Conservation (phyloP, 2,797 vertebrate species). For the Neosilurus hyrtlii region DNA sequence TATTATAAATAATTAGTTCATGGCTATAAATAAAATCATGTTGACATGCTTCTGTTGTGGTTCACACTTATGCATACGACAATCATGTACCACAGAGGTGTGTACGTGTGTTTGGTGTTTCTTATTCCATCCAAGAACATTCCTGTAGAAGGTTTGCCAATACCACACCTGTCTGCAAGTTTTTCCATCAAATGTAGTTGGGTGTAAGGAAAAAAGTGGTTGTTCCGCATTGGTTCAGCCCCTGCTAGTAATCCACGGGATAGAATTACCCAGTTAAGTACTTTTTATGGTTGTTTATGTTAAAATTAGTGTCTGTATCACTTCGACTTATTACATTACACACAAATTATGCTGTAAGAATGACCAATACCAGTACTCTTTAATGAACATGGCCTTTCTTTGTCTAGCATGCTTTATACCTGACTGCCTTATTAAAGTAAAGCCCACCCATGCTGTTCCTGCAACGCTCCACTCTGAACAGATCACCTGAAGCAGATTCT, state of each 20-base stretch:
- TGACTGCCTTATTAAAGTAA: neutral
- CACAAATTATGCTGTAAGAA: too few relatives aligned
- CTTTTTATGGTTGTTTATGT: too few relatives aligned
- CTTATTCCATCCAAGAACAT: neutral
- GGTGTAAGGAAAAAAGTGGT: neutral
- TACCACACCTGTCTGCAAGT: neutral
- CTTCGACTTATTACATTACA: too few relatives aligned
- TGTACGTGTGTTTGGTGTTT: neutral
- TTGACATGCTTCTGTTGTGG: too few relatives aligned
- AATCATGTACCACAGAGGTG: neutral
- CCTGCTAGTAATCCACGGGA: too few relatives aligned
- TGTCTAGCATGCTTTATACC: neutral
- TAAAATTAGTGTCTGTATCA: too few relatives aligned
- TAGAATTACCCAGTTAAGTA: too few relatives aligned
- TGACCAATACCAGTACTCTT: neutral
- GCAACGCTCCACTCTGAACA: neutral
- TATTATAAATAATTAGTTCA: neutral
- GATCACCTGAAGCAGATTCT: neutral
- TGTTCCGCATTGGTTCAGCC: too few relatives aligned
- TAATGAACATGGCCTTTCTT: neutral
- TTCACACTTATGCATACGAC: neutral
- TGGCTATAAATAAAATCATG: neutral
- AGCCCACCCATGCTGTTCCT: neutral
- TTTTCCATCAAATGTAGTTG: neutral
- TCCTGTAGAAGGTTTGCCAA: neutral